Evolutionary conservation across 2,113 vertebrate genomes (phyloP).

Genomic region (Xiphophorus maculatus): DNA sequence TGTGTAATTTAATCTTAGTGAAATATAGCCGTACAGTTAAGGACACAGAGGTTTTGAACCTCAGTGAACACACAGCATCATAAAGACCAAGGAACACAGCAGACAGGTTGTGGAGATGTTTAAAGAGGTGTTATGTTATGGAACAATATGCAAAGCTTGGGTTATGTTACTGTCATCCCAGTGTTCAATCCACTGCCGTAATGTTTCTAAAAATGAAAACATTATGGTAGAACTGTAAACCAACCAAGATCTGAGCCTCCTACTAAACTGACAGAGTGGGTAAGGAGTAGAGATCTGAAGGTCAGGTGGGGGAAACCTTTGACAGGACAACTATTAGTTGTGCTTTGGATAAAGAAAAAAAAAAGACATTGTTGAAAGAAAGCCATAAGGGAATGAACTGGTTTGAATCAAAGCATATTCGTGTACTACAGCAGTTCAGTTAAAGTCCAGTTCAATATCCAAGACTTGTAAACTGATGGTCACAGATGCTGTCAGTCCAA

Average conservation of each 20-base stretch:
- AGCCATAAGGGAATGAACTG: neutral
- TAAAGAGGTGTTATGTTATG: neutral
- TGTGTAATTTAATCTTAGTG: neutral
- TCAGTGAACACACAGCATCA: too few relatives aligned
- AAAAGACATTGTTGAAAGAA: too few relatives aligned
- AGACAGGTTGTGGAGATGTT: too few relatives aligned
- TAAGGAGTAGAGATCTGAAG: too few relatives aligned
- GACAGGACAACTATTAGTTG: too few relatives aligned
- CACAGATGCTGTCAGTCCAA: neutral
- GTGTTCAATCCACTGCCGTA: too few relatives aligned
- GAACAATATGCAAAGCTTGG: neutral
- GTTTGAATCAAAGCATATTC: neutral
- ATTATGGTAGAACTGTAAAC: neutral
- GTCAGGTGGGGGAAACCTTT: too few relatives aligned
- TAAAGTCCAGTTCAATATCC: neutral
- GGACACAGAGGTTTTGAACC: neutral
- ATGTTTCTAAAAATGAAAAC: too few relatives aligned
- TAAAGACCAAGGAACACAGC: too few relatives aligned
- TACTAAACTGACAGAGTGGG: too few relatives aligned
- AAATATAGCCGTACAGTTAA: neutral
- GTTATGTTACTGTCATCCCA: neutral
- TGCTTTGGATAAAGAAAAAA: too few relatives aligned
- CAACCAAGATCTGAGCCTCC: too few relatives aligned
- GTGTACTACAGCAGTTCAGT: neutral
- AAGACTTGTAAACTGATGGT: neutral